A percentile compares a stretch with the other conserved stretches of the same genome.
These are phyloP conservation scores for Drosophila varians DNA, from an alignment of 1,140 invertebrate genomes.

Conservation along the genomic window DNA sequence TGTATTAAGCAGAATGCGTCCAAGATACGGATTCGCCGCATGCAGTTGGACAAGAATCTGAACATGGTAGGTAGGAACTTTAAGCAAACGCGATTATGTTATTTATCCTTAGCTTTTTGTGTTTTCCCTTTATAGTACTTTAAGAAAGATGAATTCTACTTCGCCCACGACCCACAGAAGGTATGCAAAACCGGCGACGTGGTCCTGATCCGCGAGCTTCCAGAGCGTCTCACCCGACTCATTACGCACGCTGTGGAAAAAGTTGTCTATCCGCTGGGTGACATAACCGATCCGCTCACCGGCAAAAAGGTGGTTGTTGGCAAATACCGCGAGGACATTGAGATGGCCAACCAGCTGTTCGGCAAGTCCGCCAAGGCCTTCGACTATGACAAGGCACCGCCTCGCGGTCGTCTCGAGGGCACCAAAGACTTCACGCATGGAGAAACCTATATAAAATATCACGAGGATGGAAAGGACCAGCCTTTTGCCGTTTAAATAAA, in stretches of 20 bases:
- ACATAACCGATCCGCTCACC: constrained; percentile 92
- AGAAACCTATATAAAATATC: constrained; percentile 89
- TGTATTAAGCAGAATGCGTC: constrained; percentile 89
- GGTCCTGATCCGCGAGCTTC: constrained; percentile 90
- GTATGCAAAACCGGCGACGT: constrained; percentile 92
- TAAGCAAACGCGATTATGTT: neutral
- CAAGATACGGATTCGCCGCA: constrained; percentile 89
- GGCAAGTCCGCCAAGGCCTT: constrained; percentile 88
- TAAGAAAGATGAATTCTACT: constrained; percentile 87
- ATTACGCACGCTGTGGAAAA: constrained; percentile 92
- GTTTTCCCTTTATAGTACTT: constrained; percentile 90
- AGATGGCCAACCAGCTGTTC: constrained; percentile 88
- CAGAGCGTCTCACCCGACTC: constrained; percentile 88
- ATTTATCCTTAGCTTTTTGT: neutral
- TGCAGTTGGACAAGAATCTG: constrained; percentile 87
- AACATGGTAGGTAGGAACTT: constrained; percentile 61
- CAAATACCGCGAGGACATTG: constrained; percentile 90
- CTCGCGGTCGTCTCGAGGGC: constrained; percentile 91
- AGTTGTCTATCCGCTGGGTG: constrained; percentile 91
- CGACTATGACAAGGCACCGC: constrained; percentile 90
- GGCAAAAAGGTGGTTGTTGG: constrained; percentile 90
- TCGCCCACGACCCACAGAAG: constrained; percentile 90
- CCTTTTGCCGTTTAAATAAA: constrained; percentile 86
- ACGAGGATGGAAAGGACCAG: constrained; percentile 89
- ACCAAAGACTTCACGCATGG: constrained; percentile 92